Evolutionary conservation across 2,797 vertebrate genomes (phyloP).

Genomic region (Microcaecilia unicolor): DNA sequence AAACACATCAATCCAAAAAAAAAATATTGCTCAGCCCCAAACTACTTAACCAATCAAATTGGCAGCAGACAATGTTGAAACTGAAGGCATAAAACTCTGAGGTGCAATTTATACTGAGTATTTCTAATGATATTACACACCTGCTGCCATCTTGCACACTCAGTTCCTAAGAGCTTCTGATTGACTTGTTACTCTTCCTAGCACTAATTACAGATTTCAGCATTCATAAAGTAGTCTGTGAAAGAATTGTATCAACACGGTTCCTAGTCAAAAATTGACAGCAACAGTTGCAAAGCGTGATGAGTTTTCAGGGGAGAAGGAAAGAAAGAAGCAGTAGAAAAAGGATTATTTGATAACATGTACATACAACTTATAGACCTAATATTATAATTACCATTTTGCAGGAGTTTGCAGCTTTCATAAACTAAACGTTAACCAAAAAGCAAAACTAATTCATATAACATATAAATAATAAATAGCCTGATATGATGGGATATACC

Average conservation of each 20-base stretch:
- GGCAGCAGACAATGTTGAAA: constrained; percentile 34
- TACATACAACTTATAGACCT: too few relatives aligned
- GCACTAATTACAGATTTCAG: constrained; percentile 43
- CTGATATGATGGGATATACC: too few relatives aligned
- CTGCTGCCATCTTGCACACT: constrained; percentile 19
- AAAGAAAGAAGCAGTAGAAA: background rate
- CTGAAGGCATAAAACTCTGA: constrained; percentile 17
- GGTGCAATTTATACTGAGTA: constrained; percentile 19
- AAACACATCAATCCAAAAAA: constrained; percentile 71
- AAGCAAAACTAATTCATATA: too few relatives aligned
- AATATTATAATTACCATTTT: too few relatives aligned
- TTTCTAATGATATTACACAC: constrained; percentile 22
- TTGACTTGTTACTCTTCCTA: constrained; percentile 51
- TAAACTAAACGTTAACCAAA: too few relatives aligned
- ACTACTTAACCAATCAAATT: constrained; percentile 55
- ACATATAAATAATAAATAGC: too few relatives aligned
- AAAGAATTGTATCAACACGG: constrained; percentile 54
- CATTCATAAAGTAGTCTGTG: constrained; percentile 39
- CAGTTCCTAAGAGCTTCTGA: constrained; percentile 14
- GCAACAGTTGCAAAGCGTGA: constrained; percentile 34
- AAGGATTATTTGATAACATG: too few relatives aligned
- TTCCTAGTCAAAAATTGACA: constrained; percentile 40
- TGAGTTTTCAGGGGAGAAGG: constrained; percentile 33
- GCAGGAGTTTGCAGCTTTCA: too few relatives aligned
- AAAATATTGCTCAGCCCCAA: constrained; percentile 30